Percentiles rank a stretch among this genome's conserved stretches.
These are phyloP conservation scores for Chloropsis hardwickii DNA, from an alignment of 2,113 vertebrate genomes.

Conservation along the genomic window DNA sequence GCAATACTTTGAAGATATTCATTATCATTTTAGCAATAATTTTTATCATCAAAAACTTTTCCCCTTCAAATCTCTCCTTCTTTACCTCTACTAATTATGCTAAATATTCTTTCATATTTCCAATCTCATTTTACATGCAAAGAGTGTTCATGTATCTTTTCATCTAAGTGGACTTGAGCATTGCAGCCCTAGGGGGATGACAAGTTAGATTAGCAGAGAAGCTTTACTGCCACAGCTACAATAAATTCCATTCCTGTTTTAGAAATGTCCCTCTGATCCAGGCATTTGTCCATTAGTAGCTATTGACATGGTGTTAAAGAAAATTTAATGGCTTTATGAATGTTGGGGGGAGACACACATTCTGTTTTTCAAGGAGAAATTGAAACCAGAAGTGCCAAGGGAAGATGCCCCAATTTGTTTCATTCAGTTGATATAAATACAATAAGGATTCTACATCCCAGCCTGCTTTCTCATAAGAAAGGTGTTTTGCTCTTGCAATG, in stretches of 20 bases:
- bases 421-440: neutral
- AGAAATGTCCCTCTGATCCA: neutral
- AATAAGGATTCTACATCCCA: neutral
- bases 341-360: neutral
- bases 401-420: neutral
- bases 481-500: neutral
- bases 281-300: neutral
- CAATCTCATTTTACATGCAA: neutral
- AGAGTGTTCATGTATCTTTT: neutral
- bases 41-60: neutral
- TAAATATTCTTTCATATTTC: neutral
- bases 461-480: neutral
- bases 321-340: neutral
- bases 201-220: conserved; percentile 14
- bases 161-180: neutral
- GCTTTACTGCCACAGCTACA: neutral
- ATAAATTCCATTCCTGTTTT: conserved; percentile 14
- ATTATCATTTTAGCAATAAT: neutral
- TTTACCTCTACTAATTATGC: neutral
- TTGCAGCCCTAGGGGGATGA: neutral
- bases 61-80: neutral
- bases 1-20: neutral
- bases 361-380: neutral
- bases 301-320: neutral
- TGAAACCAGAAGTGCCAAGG: neutral